Evolutionary conservation across 1,140 invertebrate species (phyloP), one percentile per base, ranked within the genome.

Genomic region (Bombus consobrinus): DNA sequence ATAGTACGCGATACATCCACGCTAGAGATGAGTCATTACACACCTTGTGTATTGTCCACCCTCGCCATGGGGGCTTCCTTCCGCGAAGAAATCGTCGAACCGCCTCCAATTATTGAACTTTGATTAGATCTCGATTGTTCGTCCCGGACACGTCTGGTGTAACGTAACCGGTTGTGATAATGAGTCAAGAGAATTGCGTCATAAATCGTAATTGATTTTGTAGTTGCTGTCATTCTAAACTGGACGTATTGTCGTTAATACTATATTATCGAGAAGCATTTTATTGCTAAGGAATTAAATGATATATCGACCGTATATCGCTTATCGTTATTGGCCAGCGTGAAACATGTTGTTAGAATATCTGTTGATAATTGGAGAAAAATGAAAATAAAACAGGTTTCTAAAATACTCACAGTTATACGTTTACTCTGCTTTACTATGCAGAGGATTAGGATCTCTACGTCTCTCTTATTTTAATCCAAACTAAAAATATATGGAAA

Each of bases 1-100:
- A 77, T 53, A 72, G 68, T 71, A 77, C 69, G 47, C 59, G 79
- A 89, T 89, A 81, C 72, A 39, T 59, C 28, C 68, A 37, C 41
- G 79, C 12, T 59, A 62, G 34, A 82, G 47, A 82, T 76, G 64
- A 78, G 25, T 89, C 81, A 53, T 28, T n/a, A 53, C 28, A 39
- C 66, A n/a, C 13, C 18, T 53, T 32, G 32, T 72, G 43, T 72
- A 69, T 87, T 62, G 73, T 69, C 64, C 25, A 39, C 22, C 6
- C 34, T 12, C 34, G 13, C 37, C 22, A 4, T n/a, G 5, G n/a
- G 6, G n/a, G 32, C 37, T 71, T 62, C 47, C 37, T 53, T n/a
- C 25, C 34, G 32, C 41, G 53, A 37, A 62, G 66, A 34, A 62
- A 47, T 84, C 76, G 13, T 75, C 71, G 71, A 32, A 37, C 13